A percentile compares a stretch with the other conserved stretches of the same genome.
These are phyloP conservation scores for Eulacestoma nigropectus DNA, from an alignment of 2,113 vertebrate species.

Conservation along the genomic window DNA sequence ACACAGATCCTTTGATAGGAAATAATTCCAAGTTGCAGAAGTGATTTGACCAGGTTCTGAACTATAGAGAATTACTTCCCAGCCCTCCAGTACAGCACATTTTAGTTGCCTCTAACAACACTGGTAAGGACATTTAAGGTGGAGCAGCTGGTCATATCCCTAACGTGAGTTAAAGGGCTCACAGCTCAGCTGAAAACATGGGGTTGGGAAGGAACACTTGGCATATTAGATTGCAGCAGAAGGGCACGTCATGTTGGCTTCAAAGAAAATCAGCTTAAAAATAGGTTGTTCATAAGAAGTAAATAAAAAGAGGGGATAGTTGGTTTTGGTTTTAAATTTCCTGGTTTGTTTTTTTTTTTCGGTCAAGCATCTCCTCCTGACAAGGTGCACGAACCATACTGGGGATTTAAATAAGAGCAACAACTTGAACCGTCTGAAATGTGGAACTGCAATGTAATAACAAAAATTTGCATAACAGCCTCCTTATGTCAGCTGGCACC, in stretches of 20 bases:
- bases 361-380: not conserved
- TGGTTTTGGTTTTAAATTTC: not conserved
- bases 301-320: not conserved
- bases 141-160: not conserved
- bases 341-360: not conserved
- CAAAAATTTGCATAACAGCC: not conserved
- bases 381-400: not conserved
- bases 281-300: not conserved
- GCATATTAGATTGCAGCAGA: not conserved
- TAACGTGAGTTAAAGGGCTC: not conserved
- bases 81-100: not conserved
- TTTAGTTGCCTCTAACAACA: not conserved
- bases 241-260: not conserved
- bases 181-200: not conserved
- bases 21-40: slow-evolving; percentile 14
- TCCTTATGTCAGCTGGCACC: slow-evolving; percentile 19
- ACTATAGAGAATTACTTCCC: not conserved
- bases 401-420: not conserved
- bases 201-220: not conserved
- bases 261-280: not conserved
- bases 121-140: not conserved
- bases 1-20: not conserved
- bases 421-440: slow-evolving; percentile 8
- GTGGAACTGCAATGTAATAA: not conserved
- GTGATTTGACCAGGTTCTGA: not conserved